phyloP scores from a whole-genome alignment of 2,888 invertebrate genomes.

The Stomorhina lunata region DNA sequence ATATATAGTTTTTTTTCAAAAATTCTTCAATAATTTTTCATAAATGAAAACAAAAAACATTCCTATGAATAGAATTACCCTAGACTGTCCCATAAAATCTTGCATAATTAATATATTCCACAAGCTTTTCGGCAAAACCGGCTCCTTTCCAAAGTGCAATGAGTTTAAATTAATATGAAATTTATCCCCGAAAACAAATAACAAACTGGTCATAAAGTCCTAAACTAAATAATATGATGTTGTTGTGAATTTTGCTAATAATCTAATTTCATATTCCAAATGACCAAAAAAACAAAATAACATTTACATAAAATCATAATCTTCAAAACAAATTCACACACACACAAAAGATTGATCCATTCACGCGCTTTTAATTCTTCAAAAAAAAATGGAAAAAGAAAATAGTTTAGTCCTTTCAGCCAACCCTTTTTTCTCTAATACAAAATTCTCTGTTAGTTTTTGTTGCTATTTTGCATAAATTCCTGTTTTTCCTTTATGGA shows the following conservation, averaged over 20 bases:
- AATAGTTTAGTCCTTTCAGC: neutral
- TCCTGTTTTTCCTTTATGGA: slow-evolving; percentile 5
- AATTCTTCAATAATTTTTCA: too few relatives aligned
- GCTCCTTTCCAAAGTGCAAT: neutral
- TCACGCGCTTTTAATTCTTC: too few relatives aligned
- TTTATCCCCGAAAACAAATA: neutral
- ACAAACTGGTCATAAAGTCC: neutral
- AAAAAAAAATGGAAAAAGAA: too few relatives aligned
- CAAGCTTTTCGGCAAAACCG: neutral
- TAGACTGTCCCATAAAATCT: neutral
- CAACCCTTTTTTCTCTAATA: slow-evolving; percentile 19
- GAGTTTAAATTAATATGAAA: slow-evolving; percentile 17
- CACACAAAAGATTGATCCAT: too few relatives aligned
- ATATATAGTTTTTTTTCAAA: too few relatives aligned
- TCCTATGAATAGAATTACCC: neutral
- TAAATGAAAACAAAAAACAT: neutral
- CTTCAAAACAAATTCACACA: too few relatives aligned
- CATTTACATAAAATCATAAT: too few relatives aligned
- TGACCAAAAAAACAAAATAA: neutral
- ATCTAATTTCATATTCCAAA: too few relatives aligned
- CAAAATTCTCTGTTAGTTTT: slow-evolving; percentile 21
- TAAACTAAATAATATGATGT: neutral
- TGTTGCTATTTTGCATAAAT: slow-evolving; percentile 41
- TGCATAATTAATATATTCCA: neutral
- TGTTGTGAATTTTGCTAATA: too few relatives aligned